A percentile compares a stretch with the other conserved stretches of the same genome.
Evolutionary conservation across 2,113 vertebrate species (phyloP).

Genomic region (Lipophrys pholis): DNA sequence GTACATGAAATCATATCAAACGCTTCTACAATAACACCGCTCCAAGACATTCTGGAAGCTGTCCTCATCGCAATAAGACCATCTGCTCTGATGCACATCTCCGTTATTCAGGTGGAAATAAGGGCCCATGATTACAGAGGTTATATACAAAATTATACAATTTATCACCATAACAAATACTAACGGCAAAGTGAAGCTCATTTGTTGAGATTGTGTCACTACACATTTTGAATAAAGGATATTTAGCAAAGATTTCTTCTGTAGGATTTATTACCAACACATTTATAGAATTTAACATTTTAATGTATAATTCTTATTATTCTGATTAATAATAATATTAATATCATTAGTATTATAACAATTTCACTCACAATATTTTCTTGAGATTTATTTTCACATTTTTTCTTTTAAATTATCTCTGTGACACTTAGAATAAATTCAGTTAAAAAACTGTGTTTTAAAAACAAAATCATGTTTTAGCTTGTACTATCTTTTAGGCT

Average conservation of each 20-base stretch:
- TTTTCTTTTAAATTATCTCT: neutral
- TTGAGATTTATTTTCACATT: neutral
- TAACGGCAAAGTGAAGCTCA: neutral
- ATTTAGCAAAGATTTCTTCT: no score
- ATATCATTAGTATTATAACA: neutral
- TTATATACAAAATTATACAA: neutral
- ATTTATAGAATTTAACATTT: neutral
- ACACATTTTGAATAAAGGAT: neutral
- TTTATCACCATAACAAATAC: neutral
- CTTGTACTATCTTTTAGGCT: no score
- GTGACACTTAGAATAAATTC: neutral
- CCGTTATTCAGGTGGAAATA: constrained; percentile 24
- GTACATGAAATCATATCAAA: constrained; percentile 50
- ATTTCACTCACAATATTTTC: neutral
- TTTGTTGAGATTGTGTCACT: neutral
- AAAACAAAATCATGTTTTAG: no score
- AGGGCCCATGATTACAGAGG: constrained; percentile 31
- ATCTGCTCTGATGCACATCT: constrained; percentile 19
- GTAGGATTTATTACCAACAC: no score
- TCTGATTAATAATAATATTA: neutral
- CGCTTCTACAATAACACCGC: constrained; percentile 18
- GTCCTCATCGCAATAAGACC: constrained; percentile 19
- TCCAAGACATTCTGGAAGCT: constrained; percentile 9
- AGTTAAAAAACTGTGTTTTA: no score
- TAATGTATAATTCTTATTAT: neutral